Percentiles rank a stretch among this genome's conserved stretches.
These are phyloP conservation scores for Philereme transversata DNA, from an alignment of 2,888 invertebrate species.

Conservation along the genomic window DNA sequence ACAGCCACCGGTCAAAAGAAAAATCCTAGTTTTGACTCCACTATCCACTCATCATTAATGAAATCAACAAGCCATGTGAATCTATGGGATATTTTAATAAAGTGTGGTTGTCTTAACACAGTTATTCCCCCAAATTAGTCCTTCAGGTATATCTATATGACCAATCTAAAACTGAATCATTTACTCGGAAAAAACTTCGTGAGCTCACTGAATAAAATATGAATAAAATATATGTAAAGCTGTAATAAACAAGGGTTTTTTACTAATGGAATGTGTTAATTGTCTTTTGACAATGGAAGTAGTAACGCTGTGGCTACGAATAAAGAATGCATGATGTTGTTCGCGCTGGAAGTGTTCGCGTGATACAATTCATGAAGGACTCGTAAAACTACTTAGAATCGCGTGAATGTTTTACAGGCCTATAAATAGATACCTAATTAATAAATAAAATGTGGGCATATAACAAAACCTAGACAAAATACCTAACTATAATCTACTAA, in stretches of 20 bases:
- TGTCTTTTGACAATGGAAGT: neutral
- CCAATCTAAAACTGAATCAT: neutral
- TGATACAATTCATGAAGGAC: constrained; percentile 1
- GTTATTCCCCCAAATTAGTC: neutral
- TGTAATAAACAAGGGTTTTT: neutral
- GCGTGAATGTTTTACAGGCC: neutral
- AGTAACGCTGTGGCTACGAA: neutral
- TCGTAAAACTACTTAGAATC: neutral
- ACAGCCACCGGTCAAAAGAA: no score
- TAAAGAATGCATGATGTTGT: neutral
- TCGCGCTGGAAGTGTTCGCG: neutral
- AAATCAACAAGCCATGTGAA: no score
- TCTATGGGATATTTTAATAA: no score
- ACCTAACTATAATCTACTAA: no score
- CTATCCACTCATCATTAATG: no score
- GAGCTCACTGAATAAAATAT: neutral
- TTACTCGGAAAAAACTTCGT: neutral
- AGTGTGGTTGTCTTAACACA: no score
- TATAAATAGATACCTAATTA: no score
- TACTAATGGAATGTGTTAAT: constrained; percentile 2
- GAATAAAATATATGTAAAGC: neutral
- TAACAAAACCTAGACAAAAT: no score
- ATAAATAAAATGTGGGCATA: no score
- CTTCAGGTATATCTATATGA: neutral
- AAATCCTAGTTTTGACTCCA: no score